Percentiles rank a stretch among this genome's conserved stretches.
These are phyloP conservation scores for Tiliacea aurago DNA, from an alignment of 2,888 invertebrate genomes.

Conservation along the genomic window DNA sequence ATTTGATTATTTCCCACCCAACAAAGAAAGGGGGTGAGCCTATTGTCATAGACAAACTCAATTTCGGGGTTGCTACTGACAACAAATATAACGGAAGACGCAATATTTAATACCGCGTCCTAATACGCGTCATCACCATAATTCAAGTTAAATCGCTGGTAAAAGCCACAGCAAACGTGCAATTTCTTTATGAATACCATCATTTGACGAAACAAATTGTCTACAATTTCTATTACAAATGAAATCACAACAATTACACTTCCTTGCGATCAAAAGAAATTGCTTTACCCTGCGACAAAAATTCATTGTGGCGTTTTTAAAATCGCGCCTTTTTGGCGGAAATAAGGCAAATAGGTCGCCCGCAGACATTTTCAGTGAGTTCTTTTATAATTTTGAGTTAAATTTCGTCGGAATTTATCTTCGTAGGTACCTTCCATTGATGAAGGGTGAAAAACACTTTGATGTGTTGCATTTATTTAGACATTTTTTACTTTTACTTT, in stretches of 20 bases:
- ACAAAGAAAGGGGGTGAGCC: not conserved
- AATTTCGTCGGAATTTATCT: conserved; percentile 26
- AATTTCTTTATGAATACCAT: conserved; percentile 61
- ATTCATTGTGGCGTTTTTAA: conserved; percentile 67
- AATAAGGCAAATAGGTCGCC: conserved; percentile 55
- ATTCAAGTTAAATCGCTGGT: conserved; percentile 38
- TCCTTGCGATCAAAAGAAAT: conserved; percentile 66
- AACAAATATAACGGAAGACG: not conserved
- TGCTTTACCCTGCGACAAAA: conserved; percentile 66
- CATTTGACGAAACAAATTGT: conserved; percentile 67
- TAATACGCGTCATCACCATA: conserved; percentile 20
- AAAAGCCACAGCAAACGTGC: conserved; percentile 47
- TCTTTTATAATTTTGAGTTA: conserved; percentile 47
- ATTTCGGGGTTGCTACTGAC: not conserved
- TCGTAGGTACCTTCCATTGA: conserved; percentile 9
- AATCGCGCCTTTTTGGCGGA: conserved; percentile 64
- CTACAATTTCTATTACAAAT: conserved; percentile 69
- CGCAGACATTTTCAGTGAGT: conserved; percentile 51
- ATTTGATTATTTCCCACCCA: no score
- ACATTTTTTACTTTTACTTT: not conserved
- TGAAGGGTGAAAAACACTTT: conserved; percentile 34
- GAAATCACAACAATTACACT: conserved; percentile 74
- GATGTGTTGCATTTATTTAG: conserved; percentile 39
- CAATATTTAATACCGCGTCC: conserved; percentile 6
- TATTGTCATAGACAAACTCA: not conserved